Conservation (phyloP, 2,888 invertebrate genomes). For the Lathronympha strigana region DNA sequence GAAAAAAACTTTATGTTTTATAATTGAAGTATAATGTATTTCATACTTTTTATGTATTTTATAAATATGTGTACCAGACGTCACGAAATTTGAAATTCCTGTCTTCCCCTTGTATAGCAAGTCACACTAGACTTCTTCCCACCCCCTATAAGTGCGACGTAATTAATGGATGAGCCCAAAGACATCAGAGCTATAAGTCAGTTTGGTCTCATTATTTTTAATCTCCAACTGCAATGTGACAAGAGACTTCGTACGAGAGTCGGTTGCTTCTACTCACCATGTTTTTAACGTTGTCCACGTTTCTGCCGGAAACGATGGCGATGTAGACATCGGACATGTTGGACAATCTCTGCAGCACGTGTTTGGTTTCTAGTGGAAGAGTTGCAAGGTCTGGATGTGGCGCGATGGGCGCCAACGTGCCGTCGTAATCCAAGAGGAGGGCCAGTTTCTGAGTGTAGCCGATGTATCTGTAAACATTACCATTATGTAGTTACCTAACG, state of each 20-base stretch:
- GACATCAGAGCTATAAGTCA: too few relatives aligned
- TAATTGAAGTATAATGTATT: too few relatives aligned
- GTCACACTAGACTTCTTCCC: too few relatives aligned
- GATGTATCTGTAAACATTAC: constrained; percentile 87
- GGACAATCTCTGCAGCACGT: constrained; percentile 91
- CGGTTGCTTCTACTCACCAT: constrained; percentile 85
- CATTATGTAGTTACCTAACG: too few relatives aligned
- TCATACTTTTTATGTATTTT: too few relatives aligned
- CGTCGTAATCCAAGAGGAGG: constrained; percentile 93
- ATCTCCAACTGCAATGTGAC: neutral
- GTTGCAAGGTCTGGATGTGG: constrained; percentile 96
- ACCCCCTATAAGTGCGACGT: too few relatives aligned
- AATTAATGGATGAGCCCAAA: too few relatives aligned
- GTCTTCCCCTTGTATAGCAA: too few relatives aligned
- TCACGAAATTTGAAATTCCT: too few relatives aligned
- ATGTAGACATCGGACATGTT: constrained; percentile 95
- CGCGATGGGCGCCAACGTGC: constrained; percentile 94
- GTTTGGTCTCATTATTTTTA: too few relatives aligned
- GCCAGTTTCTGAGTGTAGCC: constrained; percentile 94
- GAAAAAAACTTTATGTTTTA: too few relatives aligned
- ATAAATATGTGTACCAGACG: too few relatives aligned
- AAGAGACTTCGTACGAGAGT: neutral
- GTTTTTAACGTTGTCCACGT: constrained; percentile 93
- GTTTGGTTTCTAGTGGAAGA: constrained; percentile 92
- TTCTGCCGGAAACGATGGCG: constrained; percentile 93